phyloP scores from a whole-genome alignment of 2,113 vertebrate genomes.

The Vanacampus margaritifer region DNA sequence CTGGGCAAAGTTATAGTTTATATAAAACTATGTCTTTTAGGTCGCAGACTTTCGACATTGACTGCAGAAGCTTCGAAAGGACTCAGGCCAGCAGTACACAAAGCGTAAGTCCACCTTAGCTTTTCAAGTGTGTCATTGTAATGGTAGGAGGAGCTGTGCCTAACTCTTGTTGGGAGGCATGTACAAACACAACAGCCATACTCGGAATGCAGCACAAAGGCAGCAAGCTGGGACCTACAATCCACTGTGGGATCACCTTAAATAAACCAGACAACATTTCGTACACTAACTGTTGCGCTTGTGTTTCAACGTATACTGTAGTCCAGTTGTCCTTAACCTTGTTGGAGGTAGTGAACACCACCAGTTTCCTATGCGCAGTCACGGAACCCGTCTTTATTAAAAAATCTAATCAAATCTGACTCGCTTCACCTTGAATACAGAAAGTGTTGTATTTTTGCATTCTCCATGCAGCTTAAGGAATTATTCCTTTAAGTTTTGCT shows the following conservation, averaged over 20 bases:
- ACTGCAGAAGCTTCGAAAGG: constrained; percentile 55
- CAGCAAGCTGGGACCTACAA: not conserved
- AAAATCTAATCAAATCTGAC: no score
- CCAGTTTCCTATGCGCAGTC: no score
- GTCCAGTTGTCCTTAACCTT: no score
- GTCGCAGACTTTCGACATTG: constrained; percentile 65
- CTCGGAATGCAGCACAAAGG: constrained; percentile 1
- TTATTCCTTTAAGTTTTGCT: no score
- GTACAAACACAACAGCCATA: constrained; percentile 1
- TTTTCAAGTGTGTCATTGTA: not conserved
- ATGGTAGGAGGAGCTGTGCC: not conserved
- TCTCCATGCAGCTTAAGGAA: no score
- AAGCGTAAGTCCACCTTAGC: constrained; percentile 49
- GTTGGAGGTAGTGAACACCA: no score
- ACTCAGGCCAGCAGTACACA: constrained; percentile 37
- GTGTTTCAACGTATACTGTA: not conserved
- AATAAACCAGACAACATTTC: not conserved
- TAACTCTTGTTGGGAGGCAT: constrained; percentile 1
- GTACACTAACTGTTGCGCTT: not conserved
- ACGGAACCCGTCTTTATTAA: no score
- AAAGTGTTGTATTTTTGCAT: no score
- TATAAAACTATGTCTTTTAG: constrained; percentile 35
- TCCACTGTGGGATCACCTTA: not conserved
- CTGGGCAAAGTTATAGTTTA: not conserved
- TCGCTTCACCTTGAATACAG: no score